Evolutionary conservation across 2,888 invertebrate genomes (phyloP).

Genomic region (Meloe dianella): DNA sequence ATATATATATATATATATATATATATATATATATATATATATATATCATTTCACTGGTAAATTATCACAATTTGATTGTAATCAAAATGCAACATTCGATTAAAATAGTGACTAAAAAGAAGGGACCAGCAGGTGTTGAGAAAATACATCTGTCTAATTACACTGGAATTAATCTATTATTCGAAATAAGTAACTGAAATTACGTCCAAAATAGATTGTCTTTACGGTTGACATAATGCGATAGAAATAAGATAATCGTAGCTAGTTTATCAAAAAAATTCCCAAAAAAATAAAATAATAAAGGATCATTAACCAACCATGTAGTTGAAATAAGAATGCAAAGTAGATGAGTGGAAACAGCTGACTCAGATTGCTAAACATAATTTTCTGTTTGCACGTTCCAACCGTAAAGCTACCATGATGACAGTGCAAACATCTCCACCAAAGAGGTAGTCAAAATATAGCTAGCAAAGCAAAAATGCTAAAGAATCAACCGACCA

Average conservation of each 20-base stretch:
- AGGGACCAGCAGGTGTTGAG: neutral
- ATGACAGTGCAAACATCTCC: slow-evolving; percentile 24
- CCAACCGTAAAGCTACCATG: slow-evolving; percentile 26
- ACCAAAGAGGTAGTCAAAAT: slow-evolving; percentile 16
- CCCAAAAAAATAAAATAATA: neutral
- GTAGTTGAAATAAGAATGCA: neutral
- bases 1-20: no score
- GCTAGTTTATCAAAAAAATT: slow-evolving; percentile 20
- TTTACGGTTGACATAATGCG: slow-evolving; percentile 25
- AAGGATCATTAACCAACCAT: neutral
- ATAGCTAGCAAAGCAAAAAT: neutral
- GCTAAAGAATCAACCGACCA: slow-evolving; percentile 24
- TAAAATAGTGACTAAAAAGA: neutral
- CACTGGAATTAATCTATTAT: neutral
- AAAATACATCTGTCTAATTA: slow-evolving; percentile 10
- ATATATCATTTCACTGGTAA: neutral
- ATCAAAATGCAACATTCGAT: neutral
- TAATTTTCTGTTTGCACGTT: slow-evolving; percentile 29
- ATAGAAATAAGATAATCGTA: slow-evolving; percentile 15
- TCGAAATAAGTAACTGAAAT: neutral
- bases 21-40: no score
- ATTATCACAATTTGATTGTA: no score
- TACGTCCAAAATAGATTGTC: no score
- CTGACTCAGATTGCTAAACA: slow-evolving; percentile 29
- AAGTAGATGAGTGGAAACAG: slow-evolving; percentile 16